A percentile compares a stretch with the other conserved stretches of the same genome.
These are phyloP conservation scores for Apogon hyalosoma DNA, from an alignment of 2,797 vertebrate genomes.

Conservation along the genomic window DNA sequence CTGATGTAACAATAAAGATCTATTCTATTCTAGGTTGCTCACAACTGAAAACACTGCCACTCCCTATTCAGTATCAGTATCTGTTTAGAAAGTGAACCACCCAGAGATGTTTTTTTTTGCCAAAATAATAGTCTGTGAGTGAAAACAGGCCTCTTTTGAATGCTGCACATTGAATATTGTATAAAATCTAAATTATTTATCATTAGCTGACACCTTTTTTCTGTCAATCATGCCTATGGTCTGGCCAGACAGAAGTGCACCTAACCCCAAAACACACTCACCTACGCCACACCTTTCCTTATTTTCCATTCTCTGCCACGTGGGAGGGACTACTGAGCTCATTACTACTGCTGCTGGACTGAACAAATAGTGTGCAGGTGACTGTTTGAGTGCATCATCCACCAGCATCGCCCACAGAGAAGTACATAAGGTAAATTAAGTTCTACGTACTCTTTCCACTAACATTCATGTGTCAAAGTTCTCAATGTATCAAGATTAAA, in stretches of 20 bases:
- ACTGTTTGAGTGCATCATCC: constrained; percentile 19
- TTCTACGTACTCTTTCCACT: neutral
- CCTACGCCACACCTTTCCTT: constrained; percentile 5
- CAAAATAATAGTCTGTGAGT: constrained; percentile 6
- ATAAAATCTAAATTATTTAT: constrained; percentile 49
- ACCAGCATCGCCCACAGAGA: constrained; percentile 2
- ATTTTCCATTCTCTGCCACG: constrained; percentile 1
- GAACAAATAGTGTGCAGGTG: constrained; percentile 17
- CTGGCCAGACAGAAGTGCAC: constrained; percentile 4
- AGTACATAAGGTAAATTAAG: constrained; percentile 11
- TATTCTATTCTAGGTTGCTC: constrained; percentile 1
- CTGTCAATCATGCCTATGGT: constrained; percentile 4
- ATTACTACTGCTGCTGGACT: constrained; percentile 8
- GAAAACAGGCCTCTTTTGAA: constrained; percentile 28
- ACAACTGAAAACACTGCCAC: neutral
- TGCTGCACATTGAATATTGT: constrained; percentile 37
- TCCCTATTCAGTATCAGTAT: constrained; percentile 25
- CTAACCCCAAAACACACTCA: constrained; percentile 5
- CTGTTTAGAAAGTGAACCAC: constrained; percentile 22
- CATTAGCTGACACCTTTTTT: constrained; percentile 24
- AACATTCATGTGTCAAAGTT: neutral
- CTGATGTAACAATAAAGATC: too few relatives aligned
- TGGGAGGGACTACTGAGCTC: constrained; percentile 21
- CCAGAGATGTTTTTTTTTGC: neutral
- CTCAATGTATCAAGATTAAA: neutral